These are phyloP conservation scores for Cololabis saira DNA, from an alignment of 2,113 vertebrate genomes.

Conservation along the genomic window DNA sequence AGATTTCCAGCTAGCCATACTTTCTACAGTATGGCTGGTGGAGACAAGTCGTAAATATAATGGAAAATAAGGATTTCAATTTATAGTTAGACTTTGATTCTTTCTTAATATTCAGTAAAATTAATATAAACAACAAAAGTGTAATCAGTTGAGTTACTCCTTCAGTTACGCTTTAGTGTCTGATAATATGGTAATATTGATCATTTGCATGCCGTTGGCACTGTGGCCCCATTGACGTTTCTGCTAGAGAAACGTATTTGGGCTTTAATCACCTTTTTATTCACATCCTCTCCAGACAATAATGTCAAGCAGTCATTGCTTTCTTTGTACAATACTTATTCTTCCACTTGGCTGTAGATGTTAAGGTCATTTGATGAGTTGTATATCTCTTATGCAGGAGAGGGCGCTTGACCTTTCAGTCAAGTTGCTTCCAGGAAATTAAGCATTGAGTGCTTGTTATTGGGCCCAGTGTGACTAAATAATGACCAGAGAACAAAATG, in stretches of 20 bases:
- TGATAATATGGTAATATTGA: too few relatives aligned
- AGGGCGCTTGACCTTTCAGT: slow-evolving; percentile 70
- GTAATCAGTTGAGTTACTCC: too few relatives aligned
- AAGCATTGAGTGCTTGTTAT: slow-evolving; percentile 64
- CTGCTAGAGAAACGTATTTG: slow-evolving; percentile 16
- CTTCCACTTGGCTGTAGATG: slow-evolving; percentile 34
- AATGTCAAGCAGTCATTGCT: slow-evolving; percentile 32
- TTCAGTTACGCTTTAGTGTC: too few relatives aligned
- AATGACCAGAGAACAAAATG: slow-evolving; percentile 45
- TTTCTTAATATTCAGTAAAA: too few relatives aligned
- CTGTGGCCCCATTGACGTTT: neutral
- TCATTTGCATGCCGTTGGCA: neutral
- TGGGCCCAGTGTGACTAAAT: slow-evolving; percentile 53
- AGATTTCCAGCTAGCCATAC: slow-evolving; percentile 10
- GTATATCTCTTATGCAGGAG: slow-evolving; percentile 34
- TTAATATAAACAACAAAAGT: too few relatives aligned
- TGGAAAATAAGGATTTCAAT: neutral
- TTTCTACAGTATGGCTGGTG: neutral
- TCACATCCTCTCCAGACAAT: slow-evolving; percentile 36
- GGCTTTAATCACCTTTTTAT: slow-evolving; percentile 49
- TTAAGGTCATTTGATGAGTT: slow-evolving; percentile 49
- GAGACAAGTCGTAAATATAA: neutral
- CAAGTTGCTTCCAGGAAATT: slow-evolving; percentile 56
- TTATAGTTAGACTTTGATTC: too few relatives aligned
- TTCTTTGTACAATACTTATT: slow-evolving; percentile 27